These are phyloP conservation scores for Anabas testudineus DNA, from an alignment of 2,797 vertebrate genomes.

Conservation along the genomic window DNA sequence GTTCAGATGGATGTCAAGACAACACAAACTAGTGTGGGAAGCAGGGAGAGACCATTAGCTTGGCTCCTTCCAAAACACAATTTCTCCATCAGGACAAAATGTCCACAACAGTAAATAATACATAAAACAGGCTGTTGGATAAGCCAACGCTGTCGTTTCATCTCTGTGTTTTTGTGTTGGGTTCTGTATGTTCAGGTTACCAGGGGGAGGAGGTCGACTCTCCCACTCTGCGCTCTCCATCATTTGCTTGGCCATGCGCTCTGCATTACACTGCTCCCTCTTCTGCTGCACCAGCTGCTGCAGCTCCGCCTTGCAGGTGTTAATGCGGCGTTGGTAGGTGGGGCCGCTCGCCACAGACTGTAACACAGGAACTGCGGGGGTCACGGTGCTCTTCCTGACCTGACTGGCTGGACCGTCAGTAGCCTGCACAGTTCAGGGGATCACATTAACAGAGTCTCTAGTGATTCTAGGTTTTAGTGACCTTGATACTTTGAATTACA, in stretches of 20 bases:
- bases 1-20: too few relatives aligned
- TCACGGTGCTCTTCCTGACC: constrained; percentile 78
- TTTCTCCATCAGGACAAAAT: too few relatives aligned
- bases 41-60: too few relatives aligned
- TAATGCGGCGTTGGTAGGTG: constrained; percentile 91
- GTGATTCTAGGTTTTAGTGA: too few relatives aligned
- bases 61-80: too few relatives aligned
- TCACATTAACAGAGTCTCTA: background rate
- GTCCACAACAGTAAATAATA: too few relatives aligned
- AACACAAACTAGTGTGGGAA: too few relatives aligned
- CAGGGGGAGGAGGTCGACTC: constrained; percentile 93
- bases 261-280: constrained; percentile 94
- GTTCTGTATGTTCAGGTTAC: constrained; percentile 69
- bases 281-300: constrained; percentile 97
- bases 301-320: constrained; percentile 94
- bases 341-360: constrained; percentile 86
- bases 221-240: constrained; percentile 99
- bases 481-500: too few relatives aligned
- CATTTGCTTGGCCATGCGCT: constrained; percentile 96
- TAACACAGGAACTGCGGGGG: constrained; percentile 68
- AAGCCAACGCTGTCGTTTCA: too few relatives aligned
- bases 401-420: constrained; percentile 83
- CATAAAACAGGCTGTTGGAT: too few relatives aligned
- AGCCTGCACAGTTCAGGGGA: constrained; percentile 73
- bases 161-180: too few relatives aligned